Conservation (phyloP, 2,113 vertebrate species). For the Pelecanus crispus region DNA sequence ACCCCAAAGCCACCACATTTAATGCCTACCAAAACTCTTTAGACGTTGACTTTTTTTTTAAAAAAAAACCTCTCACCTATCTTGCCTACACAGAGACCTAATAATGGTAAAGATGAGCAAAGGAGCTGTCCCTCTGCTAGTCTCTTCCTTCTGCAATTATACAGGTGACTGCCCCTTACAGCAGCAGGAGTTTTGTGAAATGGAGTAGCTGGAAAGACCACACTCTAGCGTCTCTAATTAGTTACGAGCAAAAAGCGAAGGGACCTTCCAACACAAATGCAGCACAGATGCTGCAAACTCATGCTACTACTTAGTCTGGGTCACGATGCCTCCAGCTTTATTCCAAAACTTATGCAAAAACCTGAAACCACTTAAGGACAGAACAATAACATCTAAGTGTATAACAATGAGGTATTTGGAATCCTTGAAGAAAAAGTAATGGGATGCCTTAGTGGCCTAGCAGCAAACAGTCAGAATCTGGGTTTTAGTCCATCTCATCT, state of each 20-base stretch:
- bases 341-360: constrained; percentile 33
- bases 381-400: constrained; percentile 33
- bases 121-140: neutral
- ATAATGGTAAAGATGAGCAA: neutral
- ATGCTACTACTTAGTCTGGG: neutral
- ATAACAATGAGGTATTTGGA: constrained; percentile 1
- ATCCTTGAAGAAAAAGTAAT: neutral
- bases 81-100: neutral
- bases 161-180: neutral
- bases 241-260: neutral
- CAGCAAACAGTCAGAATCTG: neutral
- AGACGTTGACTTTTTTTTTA: neutral
- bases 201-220: neutral
- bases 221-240: neutral
- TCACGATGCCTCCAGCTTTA: constrained; percentile 15
- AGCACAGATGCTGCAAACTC: constrained; percentile 8
- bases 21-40: neutral
- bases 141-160: neutral
- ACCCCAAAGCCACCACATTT: neutral
- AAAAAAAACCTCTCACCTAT: neutral
- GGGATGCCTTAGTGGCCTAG: neutral
- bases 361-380: constrained; percentile 43
- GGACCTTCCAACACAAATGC: constrained; percentile 25
- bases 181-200: neutral
- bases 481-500: neutral